Evolutionary conservation across 2,888 invertebrate genomes (phyloP), one percentile per base, ranked within the genome.

Genomic region (Lycocerus yunnanus): DNA sequence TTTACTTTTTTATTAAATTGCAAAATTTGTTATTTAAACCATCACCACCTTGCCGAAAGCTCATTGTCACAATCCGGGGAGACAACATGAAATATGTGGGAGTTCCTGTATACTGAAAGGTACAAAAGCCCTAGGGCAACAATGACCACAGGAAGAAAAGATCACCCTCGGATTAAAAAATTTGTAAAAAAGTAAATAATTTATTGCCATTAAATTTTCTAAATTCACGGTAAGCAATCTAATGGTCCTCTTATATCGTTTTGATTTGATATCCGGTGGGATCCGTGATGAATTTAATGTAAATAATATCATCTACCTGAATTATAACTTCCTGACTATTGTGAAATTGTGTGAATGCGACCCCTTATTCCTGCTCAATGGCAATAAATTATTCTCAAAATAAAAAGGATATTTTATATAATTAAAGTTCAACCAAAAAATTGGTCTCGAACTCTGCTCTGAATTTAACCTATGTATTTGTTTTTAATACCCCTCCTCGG

Each of bases 261-360:
- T 15, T 27, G 63, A 20, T 69, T 75, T 78, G 74, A 78, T 78
- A 76, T 76, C 78, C 78, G 74, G 76, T 72, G 43, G 15, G 66
- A 66, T 16, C 77, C 75, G 71, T 74, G 71, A 69, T 68, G 78
- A 77, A 78, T 78, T 68, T 77, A 78, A 75, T 73, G 78, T 77
- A 78, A 78, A 78, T 78, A 78, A 66, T 69, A 59, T 68, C 67
- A 71, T 59, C 70, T 73, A 74, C 74, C 77, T 77, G 77, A 77
- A 77, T 74, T 77, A 77, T 77, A 72, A 71, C 67, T 77, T 77
- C 77, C 77, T 70, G 77, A 73, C 76, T 59, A 66, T 66, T 43
- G 43, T 43, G n/a, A 8, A n/a, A 43, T 43, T 43, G n/a, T 43
- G n/a, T 43, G 43, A 43, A 43, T 43, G 43, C n/a, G n/a, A 43